These are phyloP conservation scores for Agrotis puta DNA, from an alignment of 2,888 invertebrate genomes.

Conservation along the genomic window DNA sequence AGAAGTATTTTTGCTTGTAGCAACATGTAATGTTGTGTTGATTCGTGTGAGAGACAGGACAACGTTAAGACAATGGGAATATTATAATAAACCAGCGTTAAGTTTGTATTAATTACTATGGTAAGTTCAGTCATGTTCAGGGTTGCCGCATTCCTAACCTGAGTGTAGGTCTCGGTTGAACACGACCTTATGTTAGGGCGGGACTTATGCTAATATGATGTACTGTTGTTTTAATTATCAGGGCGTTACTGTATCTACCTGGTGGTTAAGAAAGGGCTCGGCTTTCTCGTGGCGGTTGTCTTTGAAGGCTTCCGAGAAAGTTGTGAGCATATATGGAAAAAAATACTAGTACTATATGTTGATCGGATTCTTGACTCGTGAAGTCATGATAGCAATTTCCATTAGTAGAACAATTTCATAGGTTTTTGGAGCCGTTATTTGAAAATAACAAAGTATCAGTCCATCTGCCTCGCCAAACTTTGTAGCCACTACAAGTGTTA, in stretches of 20 bases:
- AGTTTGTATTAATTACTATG: slow-evolving; percentile 65
- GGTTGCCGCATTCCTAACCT: slow-evolving; percentile 55
- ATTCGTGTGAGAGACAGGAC: slow-evolving; percentile 53
- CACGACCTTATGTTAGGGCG: slow-evolving; percentile 30
- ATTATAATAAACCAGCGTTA: slow-evolving; percentile 69
- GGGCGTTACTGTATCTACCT: background rate
- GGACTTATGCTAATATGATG: slow-evolving; percentile 38
- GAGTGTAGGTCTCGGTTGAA: slow-evolving; percentile 17
- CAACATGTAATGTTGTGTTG: background rate
- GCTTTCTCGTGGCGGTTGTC: background rate
- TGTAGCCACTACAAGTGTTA: too few species aligned
- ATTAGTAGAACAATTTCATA: too few species aligned
- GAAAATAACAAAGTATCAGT: too few species aligned
- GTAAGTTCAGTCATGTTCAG: slow-evolving; percentile 40
- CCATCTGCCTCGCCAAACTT: too few species aligned
- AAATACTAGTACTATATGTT: background rate
- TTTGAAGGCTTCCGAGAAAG: slow-evolving; percentile 13
- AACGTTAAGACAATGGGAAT: slow-evolving; percentile 69
- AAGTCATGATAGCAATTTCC: background rate
- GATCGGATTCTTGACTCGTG: background rate
- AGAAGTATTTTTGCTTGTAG: slow-evolving; percentile 1
- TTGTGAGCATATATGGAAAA: background rate
- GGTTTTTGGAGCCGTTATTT: too few species aligned
- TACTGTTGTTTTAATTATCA: slow-evolving; percentile 35
- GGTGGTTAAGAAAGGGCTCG: slow-evolving; percentile 16